phyloP scores from a whole-genome alignment of 1,140 invertebrate species.

The Oreohelix idahoensis region DNA sequence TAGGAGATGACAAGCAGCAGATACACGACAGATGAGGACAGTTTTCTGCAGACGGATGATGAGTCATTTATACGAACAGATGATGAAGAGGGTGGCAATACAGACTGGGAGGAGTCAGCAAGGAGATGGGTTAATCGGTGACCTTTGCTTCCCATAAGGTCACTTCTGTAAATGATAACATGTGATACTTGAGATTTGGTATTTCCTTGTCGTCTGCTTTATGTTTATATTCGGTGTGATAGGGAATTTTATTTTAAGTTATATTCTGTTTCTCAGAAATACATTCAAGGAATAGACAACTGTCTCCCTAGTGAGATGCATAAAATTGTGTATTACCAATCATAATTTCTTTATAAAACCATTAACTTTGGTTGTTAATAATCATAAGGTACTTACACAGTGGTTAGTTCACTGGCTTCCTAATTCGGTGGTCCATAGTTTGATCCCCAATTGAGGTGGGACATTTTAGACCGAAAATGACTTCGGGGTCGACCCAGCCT shows the following conservation, averaged over 20 bases:
- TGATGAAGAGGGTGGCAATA: slow-evolving; percentile 77
- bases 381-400: too few species aligned
- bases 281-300: too few species aligned
- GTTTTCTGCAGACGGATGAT: slow-evolving; percentile 71
- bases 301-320: too few species aligned
- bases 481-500: too few species aligned
- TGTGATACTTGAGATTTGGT: not conserved
- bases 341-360: too few species aligned
- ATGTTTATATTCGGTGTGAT: not conserved
- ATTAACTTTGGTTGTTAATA: too few species aligned
- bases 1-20: slow-evolving; percentile 70
- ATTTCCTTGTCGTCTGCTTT: not conserved
- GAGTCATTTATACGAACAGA: slow-evolving; percentile 73
- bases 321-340: too few species aligned
- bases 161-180: not conserved
- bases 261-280: not conserved
- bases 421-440: too few species aligned
- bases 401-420: too few species aligned
- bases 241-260: not conserved
- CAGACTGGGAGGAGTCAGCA: slow-evolving; percentile 81
- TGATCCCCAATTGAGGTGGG: too few species aligned
- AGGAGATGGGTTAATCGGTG: slow-evolving; percentile 81
- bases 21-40: slow-evolving; percentile 73
- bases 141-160: slow-evolving; percentile 26
- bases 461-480: too few species aligned